A percentile compares a stretch with the other conserved stretches of the same genome.
Evolutionary conservation across 53 echinoderm and acorn worm species (phyloP).

Genomic region (Holothuria leucospilota): DNA sequence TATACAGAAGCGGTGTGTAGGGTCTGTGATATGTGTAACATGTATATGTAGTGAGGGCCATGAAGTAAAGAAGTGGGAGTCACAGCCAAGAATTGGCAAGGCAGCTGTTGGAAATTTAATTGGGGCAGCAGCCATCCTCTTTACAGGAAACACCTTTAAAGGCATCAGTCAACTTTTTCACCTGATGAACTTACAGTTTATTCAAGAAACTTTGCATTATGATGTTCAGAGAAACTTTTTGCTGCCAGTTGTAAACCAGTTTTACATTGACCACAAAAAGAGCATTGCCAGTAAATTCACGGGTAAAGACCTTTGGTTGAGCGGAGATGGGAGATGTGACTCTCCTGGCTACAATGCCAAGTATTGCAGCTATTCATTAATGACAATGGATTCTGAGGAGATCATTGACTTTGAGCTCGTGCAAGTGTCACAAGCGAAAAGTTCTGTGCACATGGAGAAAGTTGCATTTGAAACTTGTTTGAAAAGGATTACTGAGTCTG

Average conservation of each 20-base stretch:
- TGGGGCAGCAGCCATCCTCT: conserved; percentile 30
- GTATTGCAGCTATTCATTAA: conserved; percentile 50
- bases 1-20: conserved; percentile 35
- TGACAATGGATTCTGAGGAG: conserved; percentile 27
- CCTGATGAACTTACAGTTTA: conserved; percentile 12
- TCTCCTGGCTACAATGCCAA: conserved; percentile 60
- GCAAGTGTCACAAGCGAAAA: conserved; percentile 35
- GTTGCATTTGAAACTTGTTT: conserved; percentile 20
- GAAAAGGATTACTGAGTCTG: neutral
- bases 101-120: conserved; percentile 53
- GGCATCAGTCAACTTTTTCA: neutral
- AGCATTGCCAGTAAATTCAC: neutral
- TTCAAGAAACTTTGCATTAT: conserved; percentile 17
- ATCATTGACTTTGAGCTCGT: conserved; percentile 48
- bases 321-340: conserved; percentile 60
- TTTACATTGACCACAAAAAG: neutral
- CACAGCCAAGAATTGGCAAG: conserved; percentile 60
- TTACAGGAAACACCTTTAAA: conserved; percentile 38
- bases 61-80: conserved; percentile 50
- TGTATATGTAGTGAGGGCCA: conserved; percentile 48
- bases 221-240: conserved; percentile 32
- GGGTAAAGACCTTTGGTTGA: neutral
- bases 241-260: conserved; percentile 28
- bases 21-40: conserved; percentile 35
- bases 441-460: conserved; percentile 50